Evolutionary conservation across 2,888 invertebrate species (phyloP).

Genomic region (Ashinkailepas kermadecensis): DNA sequence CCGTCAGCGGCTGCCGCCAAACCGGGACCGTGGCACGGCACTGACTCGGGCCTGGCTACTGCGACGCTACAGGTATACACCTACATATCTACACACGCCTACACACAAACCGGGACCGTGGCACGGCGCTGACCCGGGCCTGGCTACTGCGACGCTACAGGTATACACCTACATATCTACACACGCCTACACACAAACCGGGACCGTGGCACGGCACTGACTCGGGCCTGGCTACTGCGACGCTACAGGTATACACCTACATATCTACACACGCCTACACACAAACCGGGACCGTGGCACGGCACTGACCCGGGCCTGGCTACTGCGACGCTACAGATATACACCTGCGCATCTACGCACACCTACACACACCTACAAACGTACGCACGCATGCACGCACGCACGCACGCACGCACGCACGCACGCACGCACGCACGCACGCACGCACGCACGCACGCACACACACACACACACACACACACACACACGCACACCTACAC

Average conservation of each 20-base stretch:
- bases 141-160: neutral
- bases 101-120: conserved; percentile 5
- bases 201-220: conserved; percentile 3
- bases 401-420: too few species aligned
- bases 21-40: conserved; percentile 13
- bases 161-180: too few species aligned
- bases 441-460: too few species aligned
- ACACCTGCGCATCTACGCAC: too few species aligned
- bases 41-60: neutral
- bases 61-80: neutral
- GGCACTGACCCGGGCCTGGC: neutral
- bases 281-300: conserved; percentile 20
- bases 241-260: neutral
- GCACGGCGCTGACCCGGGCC: neutral
- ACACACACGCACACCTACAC: too few species aligned
- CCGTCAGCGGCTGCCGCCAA: neutral
- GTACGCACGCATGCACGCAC: too few species aligned
- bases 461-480: too few species aligned
- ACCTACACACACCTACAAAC: too few species aligned
- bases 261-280: too few species aligned
- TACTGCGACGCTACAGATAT: neutral
- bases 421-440: too few species aligned
- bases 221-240: neutral
- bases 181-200: too few species aligned
- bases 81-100: too few species aligned